Evolutionary conservation across 2,113 vertebrate genomes (phyloP).

Genomic region (Pipa parva): DNA sequence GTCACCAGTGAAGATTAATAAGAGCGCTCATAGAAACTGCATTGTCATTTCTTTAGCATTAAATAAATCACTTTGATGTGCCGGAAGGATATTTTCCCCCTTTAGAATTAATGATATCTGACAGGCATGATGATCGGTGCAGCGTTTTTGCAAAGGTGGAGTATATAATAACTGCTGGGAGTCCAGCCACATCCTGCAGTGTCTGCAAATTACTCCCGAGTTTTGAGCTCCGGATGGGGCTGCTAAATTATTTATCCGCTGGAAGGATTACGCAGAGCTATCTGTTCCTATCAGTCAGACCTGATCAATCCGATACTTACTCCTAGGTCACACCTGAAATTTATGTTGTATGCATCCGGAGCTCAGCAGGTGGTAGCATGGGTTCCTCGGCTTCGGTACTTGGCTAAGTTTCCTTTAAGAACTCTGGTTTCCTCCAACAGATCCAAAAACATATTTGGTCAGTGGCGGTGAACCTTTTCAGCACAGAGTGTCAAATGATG

Average conservation of each 20-base stretch:
- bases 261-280: neutral
- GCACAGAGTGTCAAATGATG: too few relatives aligned
- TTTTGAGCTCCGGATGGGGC: neutral
- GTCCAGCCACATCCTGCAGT: neutral
- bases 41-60: neutral
- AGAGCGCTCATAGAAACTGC: neutral
- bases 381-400: too few relatives aligned
- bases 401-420: too few relatives aligned
- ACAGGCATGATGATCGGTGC: neutral
- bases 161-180: neutral
- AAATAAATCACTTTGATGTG: neutral
- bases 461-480: too few relatives aligned
- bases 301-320: conserved; percentile 8
- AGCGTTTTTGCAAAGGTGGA: neutral
- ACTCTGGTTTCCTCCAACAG: too few relatives aligned
- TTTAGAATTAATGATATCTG: conserved; percentile 8
- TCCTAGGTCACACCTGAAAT: neutral
- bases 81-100: neutral
- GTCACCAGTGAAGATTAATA: neutral
- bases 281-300: neutral
- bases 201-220: neutral
- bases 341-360: conserved; percentile 8
- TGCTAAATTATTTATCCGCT: conserved; percentile 16
- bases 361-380: too few relatives aligned
- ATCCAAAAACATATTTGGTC: too few relatives aligned